Conservation (phyloP, 2,888 invertebrate species). For the Nymphalis polychloros region DNA sequence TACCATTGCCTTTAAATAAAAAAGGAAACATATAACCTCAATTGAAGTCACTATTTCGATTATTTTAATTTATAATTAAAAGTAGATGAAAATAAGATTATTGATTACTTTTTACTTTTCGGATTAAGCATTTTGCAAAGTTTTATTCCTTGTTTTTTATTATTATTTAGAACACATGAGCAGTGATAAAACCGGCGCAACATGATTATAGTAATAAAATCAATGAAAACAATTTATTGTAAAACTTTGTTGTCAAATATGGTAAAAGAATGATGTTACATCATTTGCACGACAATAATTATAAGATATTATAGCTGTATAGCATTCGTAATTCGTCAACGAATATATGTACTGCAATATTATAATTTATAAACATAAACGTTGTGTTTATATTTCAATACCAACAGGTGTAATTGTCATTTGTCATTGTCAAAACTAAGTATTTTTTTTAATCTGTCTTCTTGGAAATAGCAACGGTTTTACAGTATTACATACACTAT, state of each 20-base stretch:
- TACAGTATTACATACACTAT: too few species aligned
- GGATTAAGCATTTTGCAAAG: slow-evolving; percentile 73
- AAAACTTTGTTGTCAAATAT: background rate
- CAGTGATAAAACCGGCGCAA: slow-evolving; percentile 62
- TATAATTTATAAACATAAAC: too few species aligned
- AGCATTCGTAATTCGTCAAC: too few species aligned
- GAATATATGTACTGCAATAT: too few species aligned
- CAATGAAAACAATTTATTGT: background rate
- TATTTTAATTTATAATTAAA: background rate
- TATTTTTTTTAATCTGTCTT: too few species aligned
- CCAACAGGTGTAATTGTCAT: too few species aligned
- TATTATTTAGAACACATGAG: slow-evolving; percentile 50
- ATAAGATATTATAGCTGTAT: background rate
- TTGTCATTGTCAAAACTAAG: too few species aligned
- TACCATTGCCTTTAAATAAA: slow-evolving; percentile 63
- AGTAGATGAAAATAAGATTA: slow-evolving; percentile 25
- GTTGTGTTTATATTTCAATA: too few species aligned
- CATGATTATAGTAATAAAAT: slow-evolving; percentile 46
- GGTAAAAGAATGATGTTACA: too few species aligned
- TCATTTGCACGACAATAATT: background rate
- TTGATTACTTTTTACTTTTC: slow-evolving; percentile 59
- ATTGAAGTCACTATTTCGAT: background rate
- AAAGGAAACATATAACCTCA: slow-evolving; percentile 21
- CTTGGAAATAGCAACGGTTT: too few species aligned
- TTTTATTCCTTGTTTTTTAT: slow-evolving; percentile 68